Percentiles rank a stretch among this genome's conserved stretches.
These are phyloP conservation scores for Bibio marci DNA, from an alignment of 2,888 invertebrate species.

Conservation along the genomic window DNA sequence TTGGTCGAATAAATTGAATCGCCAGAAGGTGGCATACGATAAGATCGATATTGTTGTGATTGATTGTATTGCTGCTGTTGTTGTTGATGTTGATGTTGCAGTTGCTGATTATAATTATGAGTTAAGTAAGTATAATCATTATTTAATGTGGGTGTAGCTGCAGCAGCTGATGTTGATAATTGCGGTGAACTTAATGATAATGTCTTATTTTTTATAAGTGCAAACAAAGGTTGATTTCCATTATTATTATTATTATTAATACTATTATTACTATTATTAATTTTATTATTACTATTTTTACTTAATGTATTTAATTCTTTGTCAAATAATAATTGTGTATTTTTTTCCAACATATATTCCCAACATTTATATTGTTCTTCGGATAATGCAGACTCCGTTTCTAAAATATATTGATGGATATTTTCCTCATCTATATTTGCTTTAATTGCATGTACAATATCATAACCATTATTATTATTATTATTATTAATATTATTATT, in stretches of 20 bases:
- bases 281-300: constrained; percentile 37
- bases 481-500: constrained; percentile 27
- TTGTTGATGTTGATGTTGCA: constrained; percentile 48
- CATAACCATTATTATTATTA: constrained; percentile 37
- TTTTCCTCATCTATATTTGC: constrained; percentile 42
- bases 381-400: constrained; percentile 33
- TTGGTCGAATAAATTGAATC: no score
- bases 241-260: constrained; percentile 27
- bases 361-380: constrained; percentile 85
- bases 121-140: no score
- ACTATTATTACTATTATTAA: constrained; percentile 19
- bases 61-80: neutral
- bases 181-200: constrained; percentile 56
- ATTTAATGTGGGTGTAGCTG: constrained; percentile 15
- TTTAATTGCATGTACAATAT: constrained; percentile 42
- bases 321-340: constrained; percentile 73
- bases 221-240: constrained; percentile 15
- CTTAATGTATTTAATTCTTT: constrained; percentile 71
- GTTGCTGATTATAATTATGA: constrained; percentile 17
- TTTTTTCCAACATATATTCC: constrained; percentile 87
- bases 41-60: no score
- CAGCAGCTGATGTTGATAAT: constrained; percentile 18
- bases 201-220: constrained; percentile 32
- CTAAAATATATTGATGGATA: no score
- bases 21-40: no score